Base-by-base conservation (phyloP, 1,140 invertebrate genomes). In the Gerris buenoi region DNA sequence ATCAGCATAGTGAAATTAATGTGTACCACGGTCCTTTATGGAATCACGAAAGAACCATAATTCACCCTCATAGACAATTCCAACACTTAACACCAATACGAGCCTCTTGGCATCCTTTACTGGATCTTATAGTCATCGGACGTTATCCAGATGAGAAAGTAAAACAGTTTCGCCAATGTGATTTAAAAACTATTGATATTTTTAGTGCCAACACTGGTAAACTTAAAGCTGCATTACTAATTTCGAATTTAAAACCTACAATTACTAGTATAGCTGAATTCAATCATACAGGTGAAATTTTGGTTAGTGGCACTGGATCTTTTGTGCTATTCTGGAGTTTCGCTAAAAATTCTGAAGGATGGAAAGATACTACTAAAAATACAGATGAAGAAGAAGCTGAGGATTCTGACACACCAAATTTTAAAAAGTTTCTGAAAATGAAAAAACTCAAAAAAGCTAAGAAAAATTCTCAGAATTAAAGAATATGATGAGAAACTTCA, bases 61-160 rank as follows among this genome's bases (percentile, higher is more conserved):
- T 25, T 57, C 70, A 71, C 58, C 70, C 70, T 14, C 70, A 71
- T 65, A 60, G 70, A 23, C 67, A 69, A 27, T 71, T 70, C 25
- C 67, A 67, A 62, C 69, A 71, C n/a, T n/a, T n/a, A n/a, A n/a
- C n/a, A n/a, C 67, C 65, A 25, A 71, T 71, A n/a, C 68, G 67
- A 68, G 70, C 70, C 22, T 65, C 62, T 27, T 71, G 70, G 70
- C 70, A 71, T 59, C 70, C 70, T 58, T n/a, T 29, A 26, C 58
- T 59, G n/a, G 70, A 71, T 65, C 14, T 71, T 1, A 65, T 70
- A 59, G 69, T 70, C 23, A 59, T 65, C 13, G 70, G 70, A n/a
- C 60, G 69, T 13, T 71, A 71, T 66, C 70, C 70, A 15, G 66
- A 68, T 26, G 65, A 66, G 33, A 46, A 46, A 10, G 5, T 46